Conservation (phyloP, 1,140 invertebrate species). For the Phthorimaea operculella region DNA sequence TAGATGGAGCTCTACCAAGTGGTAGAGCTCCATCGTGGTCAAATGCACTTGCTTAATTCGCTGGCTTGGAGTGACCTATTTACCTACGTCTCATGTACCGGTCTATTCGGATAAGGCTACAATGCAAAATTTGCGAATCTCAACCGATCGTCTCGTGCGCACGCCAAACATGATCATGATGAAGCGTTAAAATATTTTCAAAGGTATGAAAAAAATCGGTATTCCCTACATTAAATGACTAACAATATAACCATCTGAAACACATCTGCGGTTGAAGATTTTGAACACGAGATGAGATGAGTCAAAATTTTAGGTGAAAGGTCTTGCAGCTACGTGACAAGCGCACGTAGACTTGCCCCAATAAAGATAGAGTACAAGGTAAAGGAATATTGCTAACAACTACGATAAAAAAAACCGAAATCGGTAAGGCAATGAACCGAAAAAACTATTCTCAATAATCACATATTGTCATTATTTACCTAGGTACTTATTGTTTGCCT, state of each 20-base stretch:
- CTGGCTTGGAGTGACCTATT: too few species aligned
- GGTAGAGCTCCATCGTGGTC: too few species aligned
- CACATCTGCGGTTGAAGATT: background rate
- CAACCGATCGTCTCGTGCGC: background rate
- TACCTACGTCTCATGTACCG: too few species aligned
- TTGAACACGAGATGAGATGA: background rate
- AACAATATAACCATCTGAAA: background rate
- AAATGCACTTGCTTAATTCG: too few species aligned
- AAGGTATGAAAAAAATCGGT: background rate
- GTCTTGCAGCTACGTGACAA: background rate
- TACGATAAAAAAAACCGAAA: too few species aligned
- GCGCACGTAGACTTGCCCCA: background rate
- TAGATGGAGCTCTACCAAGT: too few species aligned
- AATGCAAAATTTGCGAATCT: background rate
- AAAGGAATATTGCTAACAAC: background rate
- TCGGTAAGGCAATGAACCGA: too few species aligned
- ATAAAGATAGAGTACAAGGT: background rate
- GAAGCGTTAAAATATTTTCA: background rate
- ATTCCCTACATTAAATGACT: background rate
- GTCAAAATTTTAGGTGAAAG: background rate
- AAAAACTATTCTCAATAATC: too few species aligned
- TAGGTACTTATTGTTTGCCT: too few species aligned
- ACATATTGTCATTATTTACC: too few species aligned
- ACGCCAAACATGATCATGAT: background rate
- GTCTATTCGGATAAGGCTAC: too few species aligned